A percentile compares a stretch with the other conserved stretches of the same genome.
Evolutionary conservation across 2,113 vertebrate genomes (phyloP).

Genomic region (Solenodon paradoxus): DNA sequence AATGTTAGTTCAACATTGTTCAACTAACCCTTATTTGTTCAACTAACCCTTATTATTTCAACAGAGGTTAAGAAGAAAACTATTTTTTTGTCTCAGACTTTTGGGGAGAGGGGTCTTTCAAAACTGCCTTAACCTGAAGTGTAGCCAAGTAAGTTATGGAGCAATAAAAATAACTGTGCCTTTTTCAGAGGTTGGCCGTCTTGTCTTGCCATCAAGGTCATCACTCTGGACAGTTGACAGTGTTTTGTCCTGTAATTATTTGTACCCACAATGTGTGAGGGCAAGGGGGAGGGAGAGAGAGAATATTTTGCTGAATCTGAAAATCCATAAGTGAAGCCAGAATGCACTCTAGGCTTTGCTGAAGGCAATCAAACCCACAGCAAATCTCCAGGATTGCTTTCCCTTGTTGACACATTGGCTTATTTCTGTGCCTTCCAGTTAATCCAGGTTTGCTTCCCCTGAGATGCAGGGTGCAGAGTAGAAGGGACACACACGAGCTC

Average conservation of each 20-base stretch:
- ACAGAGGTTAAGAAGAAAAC: constrained; percentile 5
- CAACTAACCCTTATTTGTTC: too few relatives aligned
- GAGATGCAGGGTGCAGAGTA: background rate
- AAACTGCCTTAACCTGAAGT: constrained; percentile 19
- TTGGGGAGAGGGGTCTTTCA: constrained; percentile 40
- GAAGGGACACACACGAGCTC: background rate
- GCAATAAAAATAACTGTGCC: constrained; percentile 29
- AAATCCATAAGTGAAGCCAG: background rate
- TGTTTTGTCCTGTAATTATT: background rate
- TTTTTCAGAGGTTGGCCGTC: constrained; percentile 4
- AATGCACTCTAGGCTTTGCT: background rate
- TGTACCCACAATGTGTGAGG: background rate
- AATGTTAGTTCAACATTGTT: too few relatives aligned
- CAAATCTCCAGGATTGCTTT: background rate
- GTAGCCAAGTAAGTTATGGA: background rate
- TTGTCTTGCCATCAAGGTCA: constrained; percentile 27
- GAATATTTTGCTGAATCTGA: background rate
- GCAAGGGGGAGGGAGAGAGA: background rate
- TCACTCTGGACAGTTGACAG: background rate
- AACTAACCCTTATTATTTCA: too few relatives aligned
- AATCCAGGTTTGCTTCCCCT: background rate
- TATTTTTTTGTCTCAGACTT: background rate
- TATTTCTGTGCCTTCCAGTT: background rate
- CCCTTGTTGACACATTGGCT: background rate
- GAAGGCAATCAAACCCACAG: background rate